Evolutionary conservation across 2,888 invertebrate genomes (phyloP).

Genomic region (Adineta ricciae): DNA sequence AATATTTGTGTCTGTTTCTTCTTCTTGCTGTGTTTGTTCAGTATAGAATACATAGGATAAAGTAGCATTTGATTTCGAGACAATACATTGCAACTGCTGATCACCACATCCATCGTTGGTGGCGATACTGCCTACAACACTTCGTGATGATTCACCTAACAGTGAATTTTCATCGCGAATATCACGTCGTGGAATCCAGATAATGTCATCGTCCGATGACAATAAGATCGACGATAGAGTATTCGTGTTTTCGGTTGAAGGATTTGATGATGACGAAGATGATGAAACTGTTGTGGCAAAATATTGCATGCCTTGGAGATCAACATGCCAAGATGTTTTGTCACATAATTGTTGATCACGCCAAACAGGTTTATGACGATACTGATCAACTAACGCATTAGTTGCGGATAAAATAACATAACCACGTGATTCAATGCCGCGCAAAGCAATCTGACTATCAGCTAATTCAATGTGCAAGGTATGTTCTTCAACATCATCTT

Average conservation of each 20-base stretch:
- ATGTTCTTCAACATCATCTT: constrained; percentile 33
- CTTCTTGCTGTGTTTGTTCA: constrained; percentile 6
- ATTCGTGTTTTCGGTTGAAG: background rate
- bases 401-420: constrained; percentile 93
- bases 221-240: too few relatives aligned
- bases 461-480: constrained; percentile 35
- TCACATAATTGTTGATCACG: constrained; percentile 61
- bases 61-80: background rate
- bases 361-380: constrained; percentile 78
- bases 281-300: constrained; percentile 25
- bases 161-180: background rate
- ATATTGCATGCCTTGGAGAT: constrained; percentile 83
- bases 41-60: constrained; percentile 7
- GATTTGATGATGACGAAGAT: background rate
- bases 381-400: constrained; percentile 81
- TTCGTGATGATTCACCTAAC: background rate
- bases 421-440: constrained; percentile 53
- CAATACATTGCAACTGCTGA: constrained; percentile 8
- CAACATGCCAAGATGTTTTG: constrained; percentile 88
- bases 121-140: constrained; percentile 3
- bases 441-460: constrained; percentile 35
- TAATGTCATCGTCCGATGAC: background rate
- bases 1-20: constrained; percentile 4
- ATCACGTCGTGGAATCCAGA: constrained; percentile 4
- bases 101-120: background rate